Percentiles rank a stretch among this genome's conserved stretches.
Evolutionary conservation across 2,888 invertebrate species (phyloP).

Genomic region (Andrena haemorrhoa): DNA sequence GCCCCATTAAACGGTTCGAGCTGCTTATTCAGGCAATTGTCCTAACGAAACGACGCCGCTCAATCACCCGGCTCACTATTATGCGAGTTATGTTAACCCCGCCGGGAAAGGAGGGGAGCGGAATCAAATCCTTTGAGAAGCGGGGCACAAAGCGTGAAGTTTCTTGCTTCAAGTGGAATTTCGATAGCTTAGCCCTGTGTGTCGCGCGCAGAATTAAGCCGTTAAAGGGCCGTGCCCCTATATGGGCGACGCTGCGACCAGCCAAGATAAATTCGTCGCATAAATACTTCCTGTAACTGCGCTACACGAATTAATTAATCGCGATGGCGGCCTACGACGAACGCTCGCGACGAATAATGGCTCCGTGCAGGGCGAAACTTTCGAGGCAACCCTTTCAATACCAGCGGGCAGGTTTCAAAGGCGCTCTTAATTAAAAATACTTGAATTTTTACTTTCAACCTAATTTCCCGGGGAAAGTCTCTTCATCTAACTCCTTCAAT

Average conservation of each 20-base stretch:
- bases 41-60: conserved; percentile 72
- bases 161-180: conserved; percentile 39
- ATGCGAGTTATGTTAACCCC: conserved; percentile 55
- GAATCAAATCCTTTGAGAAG: conserved; percentile 44
- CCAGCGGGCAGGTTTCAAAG: neutral
- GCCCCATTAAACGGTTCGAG: conserved; percentile 53
- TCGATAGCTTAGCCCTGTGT: conserved; percentile 37
- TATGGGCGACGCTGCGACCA: neutral
- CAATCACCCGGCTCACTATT: conserved; percentile 68
- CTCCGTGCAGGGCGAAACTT: neutral
- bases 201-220: neutral
- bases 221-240: neutral
- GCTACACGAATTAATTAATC: conserved; percentile 48
- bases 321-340: neutral
- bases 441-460: conserved; percentile 12
- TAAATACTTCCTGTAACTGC: conserved; percentile 41
- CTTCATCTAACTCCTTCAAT: neutral
- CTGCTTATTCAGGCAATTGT: conserved; percentile 62
- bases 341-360: conserved; percentile 31
- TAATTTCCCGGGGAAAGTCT: neutral
- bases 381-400: conserved; percentile 10
- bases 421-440: conserved; percentile 7
- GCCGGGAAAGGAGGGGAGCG: neutral
- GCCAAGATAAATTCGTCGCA: conserved; percentile 42
- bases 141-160: conserved; percentile 30